Base-by-base conservation (phyloP, 2,113 vertebrate species). In the Amphiprion percula region DNA sequence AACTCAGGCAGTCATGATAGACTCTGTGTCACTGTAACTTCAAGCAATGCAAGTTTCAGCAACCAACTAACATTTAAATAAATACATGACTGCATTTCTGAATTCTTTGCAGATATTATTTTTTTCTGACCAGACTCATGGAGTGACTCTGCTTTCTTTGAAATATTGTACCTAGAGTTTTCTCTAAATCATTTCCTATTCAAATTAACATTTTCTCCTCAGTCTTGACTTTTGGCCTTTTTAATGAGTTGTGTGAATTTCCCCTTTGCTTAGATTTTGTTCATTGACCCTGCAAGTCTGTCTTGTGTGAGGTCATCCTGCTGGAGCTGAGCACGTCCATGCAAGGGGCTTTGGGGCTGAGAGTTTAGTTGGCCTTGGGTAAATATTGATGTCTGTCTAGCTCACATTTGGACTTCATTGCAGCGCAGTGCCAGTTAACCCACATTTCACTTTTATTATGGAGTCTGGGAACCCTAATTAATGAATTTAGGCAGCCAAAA, bases 331-430 rank as follows among this genome's bases (percentile, higher is more conserved):
- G 39, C 17, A 63, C 21, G 63, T 74, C 23, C 21, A 59, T 66
- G 37, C 12, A 10, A 14, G 21, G 7, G 37, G 23, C 24, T 39
- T 53, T 24, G 24, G 55, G 69, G 75, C 46, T 9, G 17, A 75
- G 10, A 74, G 61, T 84, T 85, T 55, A 76, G 59, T 67, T 60
- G 69, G 59, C 14, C 49, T 74, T 73, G 52, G 82, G 52, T 68
- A 87, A 90, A 91, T 88, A 88, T 77, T 82, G 69, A 89, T 74
- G 75, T 85, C 77, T 88, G 78, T 63, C 78, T 85, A 74, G 65
- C 71, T 86, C 70, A 64, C 33, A 77, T 80, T 83, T 75, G 49
- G 65, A 80, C 24, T 44, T 65, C 12, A 39, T 55, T 61, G 59
- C 9, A 64, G 61, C 53, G 33, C 17, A 24, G 30, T 52, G 77